These are phyloP conservation scores for Anguilla anguilla DNA, from an alignment of 2,797 vertebrate genomes.

Conservation along the genomic window DNA sequence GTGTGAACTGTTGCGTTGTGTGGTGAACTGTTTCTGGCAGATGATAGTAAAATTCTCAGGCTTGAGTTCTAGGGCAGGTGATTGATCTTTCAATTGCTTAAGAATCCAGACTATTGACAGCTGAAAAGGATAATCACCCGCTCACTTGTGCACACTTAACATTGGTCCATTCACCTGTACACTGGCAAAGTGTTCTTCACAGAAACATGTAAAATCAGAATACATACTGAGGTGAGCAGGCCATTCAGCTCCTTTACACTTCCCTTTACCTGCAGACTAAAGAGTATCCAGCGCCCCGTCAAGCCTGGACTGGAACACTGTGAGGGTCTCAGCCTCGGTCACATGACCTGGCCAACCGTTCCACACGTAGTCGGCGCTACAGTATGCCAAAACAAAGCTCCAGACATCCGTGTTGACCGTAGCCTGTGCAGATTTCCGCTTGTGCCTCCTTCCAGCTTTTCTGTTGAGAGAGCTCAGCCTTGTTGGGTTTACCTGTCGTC, in stretches of 20 bases:
- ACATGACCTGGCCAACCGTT: too few relatives aligned
- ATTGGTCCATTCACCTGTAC: neutral
- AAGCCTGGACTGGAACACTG: too few relatives aligned
- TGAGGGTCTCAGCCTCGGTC: too few relatives aligned
- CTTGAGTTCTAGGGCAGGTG: neutral
- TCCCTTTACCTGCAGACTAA: neutral
- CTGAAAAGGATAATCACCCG: neutral
- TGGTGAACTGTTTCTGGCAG: neutral
- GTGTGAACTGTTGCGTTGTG: neutral
- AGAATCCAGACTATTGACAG: neutral
- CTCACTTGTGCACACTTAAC: neutral
- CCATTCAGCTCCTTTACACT: neutral
- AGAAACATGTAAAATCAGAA: neutral
- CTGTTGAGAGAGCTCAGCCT: too few relatives aligned
- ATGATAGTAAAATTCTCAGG: neutral
- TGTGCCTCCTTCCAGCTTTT: too few relatives aligned
- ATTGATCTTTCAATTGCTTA: neutral
- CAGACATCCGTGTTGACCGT: too few relatives aligned
- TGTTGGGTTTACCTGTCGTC: too few relatives aligned
- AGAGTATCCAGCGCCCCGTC: neutral
- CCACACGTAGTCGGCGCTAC: too few relatives aligned
- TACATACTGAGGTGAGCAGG: neutral
- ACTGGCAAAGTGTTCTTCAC: neutral
- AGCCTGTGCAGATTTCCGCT: too few relatives aligned
- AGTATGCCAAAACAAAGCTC: too few relatives aligned